Percentiles rank a stretch among this genome's conserved stretches.
Evolutionary conservation across 30 jellyfish, hydroid and myxozoan species (phyloP).

Genomic region (Nemopilema nomurai): DNA sequence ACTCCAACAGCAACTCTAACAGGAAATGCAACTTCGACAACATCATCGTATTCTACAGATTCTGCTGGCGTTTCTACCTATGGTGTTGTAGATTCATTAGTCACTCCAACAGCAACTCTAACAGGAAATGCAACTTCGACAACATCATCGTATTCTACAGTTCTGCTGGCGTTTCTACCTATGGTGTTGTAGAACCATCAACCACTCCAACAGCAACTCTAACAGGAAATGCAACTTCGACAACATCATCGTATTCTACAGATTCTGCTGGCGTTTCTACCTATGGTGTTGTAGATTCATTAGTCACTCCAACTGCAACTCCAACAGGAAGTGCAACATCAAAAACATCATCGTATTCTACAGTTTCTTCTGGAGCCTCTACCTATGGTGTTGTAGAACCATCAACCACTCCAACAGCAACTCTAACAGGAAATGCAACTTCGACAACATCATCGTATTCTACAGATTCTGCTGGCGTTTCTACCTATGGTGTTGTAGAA

Average conservation of each 20-base stretch:
- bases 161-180: background rate
- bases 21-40: background rate
- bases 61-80: too few relatives aligned
- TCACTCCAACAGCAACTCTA: background rate
- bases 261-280: background rate
- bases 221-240: background rate
- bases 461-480: background rate
- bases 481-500: too few relatives aligned
- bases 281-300: too few relatives aligned
- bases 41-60: too few relatives aligned
- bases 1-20: background rate
- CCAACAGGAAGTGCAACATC: background rate
- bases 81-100: too few relatives aligned
- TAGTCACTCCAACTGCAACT: too few relatives aligned
- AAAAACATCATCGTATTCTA: background rate
- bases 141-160: background rate
- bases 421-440: background rate
- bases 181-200: background rate
- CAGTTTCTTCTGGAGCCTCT: too few relatives aligned
- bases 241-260: background rate
- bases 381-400: background rate
- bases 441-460: background rate
- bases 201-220: background rate
- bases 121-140: background rate
- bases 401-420: background rate